Evolutionary conservation across 1,140 invertebrate species (phyloP), one percentile per base, ranked within the genome.

Genomic region (Atopsyche davidsoni): DNA sequence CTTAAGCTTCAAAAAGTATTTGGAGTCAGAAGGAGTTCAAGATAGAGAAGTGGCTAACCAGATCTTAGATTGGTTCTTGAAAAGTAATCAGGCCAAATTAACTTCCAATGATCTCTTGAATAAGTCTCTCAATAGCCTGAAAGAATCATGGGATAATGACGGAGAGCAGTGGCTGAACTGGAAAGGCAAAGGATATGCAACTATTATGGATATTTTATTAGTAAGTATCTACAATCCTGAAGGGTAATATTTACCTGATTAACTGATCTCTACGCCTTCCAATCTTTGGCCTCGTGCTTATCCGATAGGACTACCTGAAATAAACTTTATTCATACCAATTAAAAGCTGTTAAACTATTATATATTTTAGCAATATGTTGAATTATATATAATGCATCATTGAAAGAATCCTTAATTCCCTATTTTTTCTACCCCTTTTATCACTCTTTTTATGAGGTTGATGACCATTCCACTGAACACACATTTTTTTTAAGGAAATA

Each of bases 121-220:
- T 2, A 71, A 69, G 44, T 70, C 69, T 0, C 41, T 73, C 32
- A 63, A 62, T 46, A 65, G 66, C 0, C 44, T 73, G 6, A 59
- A 60, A 14, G 69, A 70, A 41, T 58, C 51, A 9, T 65, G 64
- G 62, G 48, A 43, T 0, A 66, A 67, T 47, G 64, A 66, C n/a
- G 70, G 69, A 11, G 69, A 72, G 21, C 57, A 61, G 31, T 64
- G 65, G 63, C 50, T 72, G 3, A 65, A 71, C 38, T 73, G 69
- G 69, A 70, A 69, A 53, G 70, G 66, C 14, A 65, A 56, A 40
- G 70, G 69, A 2, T 73, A 62, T 47, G 65, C 58, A 36, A 68
- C 63, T 4, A 55, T 73, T 18, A 38, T 73, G 34, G 69, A 72
- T 57, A 56, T 72, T 52, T 58, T 73, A 31, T 51, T 72, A 62